These are phyloP conservation scores for Panurus biarmicus DNA, from an alignment of 2,113 vertebrate genomes.

Conservation along the genomic window DNA sequence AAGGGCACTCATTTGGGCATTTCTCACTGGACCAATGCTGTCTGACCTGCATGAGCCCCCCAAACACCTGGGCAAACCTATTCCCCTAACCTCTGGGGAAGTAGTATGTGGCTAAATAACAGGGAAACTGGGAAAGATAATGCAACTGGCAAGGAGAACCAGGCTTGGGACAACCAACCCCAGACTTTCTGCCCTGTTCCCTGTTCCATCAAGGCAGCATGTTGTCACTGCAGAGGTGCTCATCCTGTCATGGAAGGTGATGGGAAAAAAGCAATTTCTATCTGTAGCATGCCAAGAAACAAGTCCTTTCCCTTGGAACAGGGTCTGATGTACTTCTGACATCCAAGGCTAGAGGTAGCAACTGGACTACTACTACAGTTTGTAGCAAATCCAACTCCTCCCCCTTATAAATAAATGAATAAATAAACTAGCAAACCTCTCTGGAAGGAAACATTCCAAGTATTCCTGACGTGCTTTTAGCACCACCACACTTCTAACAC, in stretches of 20 bases:
- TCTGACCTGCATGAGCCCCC: not conserved
- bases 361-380: not conserved
- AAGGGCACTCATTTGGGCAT: not conserved
- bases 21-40: not conserved
- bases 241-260: not conserved
- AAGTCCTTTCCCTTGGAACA: not conserved
- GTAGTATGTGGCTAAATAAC: not conserved
- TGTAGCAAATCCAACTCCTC: not conserved
- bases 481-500: not conserved
- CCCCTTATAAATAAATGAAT: not conserved
- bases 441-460: not conserved
- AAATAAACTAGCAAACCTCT: not conserved
- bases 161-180: not conserved
- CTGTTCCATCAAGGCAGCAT: not conserved
- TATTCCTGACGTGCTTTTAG: not conserved
- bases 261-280: not conserved
- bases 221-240: not conserved
- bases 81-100: not conserved
- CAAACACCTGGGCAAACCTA: not conserved
- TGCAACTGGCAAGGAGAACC: not conserved
- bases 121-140: not conserved
- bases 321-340: not conserved
- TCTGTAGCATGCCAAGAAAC: not conserved
- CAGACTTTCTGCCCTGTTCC: not conserved
- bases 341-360: not conserved